These are phyloP conservation scores for Chymomyza fuscimana DNA, from an alignment of 2,888 invertebrate species.

Conservation along the genomic window DNA sequence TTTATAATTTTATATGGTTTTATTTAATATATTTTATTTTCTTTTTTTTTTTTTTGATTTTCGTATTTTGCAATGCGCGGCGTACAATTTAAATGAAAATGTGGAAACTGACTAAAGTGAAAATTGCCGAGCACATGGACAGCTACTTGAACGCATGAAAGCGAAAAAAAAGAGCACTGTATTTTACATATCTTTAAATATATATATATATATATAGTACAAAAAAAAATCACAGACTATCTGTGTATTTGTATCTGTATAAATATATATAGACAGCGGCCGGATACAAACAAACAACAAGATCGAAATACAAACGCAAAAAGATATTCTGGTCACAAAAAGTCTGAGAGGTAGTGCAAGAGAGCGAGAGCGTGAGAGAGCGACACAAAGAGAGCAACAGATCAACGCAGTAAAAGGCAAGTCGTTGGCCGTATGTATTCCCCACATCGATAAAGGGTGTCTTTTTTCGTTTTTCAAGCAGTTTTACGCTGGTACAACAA, in stretches of 20 bases:
- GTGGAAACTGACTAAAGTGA: constrained; percentile 75
- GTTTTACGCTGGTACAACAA: neutral
- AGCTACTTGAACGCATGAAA: constrained; percentile 41
- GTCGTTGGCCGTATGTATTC: constrained; percentile 10
- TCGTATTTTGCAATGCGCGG: constrained; percentile 61
- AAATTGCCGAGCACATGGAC: constrained; percentile 66
- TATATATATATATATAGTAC: constrained; percentile 45
- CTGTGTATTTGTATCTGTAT: constrained; percentile 25
- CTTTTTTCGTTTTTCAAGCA: neutral
- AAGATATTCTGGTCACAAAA: constrained; percentile 68
- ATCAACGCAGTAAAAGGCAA: neutral
- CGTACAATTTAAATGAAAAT: constrained; percentile 75
- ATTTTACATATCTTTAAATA: constrained; percentile 59
- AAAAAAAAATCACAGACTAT: constrained; percentile 9
- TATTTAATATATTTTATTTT: constrained; percentile 10
- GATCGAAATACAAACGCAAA: constrained; percentile 69
- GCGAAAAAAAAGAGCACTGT: constrained; percentile 46
- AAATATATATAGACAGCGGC: constrained; percentile 38
- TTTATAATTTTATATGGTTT: constrained; percentile 2
- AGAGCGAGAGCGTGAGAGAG: neutral
- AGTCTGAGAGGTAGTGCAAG: neutral
- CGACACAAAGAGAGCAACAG: neutral
- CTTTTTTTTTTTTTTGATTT: constrained; percentile 20
- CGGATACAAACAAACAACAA: constrained; percentile 64
- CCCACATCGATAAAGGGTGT: neutral